Evolutionary conservation across 1,140 invertebrate species (phyloP), one percentile per base, ranked within the genome.

Genomic region (Helicoverpa zea): DNA sequence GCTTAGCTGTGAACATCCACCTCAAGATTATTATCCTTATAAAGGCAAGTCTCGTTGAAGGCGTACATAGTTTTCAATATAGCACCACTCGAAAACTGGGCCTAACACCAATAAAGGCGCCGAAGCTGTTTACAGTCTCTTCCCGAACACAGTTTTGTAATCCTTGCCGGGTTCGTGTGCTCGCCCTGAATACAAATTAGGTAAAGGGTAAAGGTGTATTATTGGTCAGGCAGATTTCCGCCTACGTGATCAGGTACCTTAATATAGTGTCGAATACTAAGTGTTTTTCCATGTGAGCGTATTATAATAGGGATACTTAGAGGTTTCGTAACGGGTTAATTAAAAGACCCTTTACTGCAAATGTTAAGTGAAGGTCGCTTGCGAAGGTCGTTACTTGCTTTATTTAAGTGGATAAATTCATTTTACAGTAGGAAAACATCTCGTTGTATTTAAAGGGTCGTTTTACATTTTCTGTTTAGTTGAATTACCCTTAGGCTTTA

Each of bases 161-260:
- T 88, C 87, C 85, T 81, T 72, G 82, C 75, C 68, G 80, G 79
- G 87, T 79, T 66, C 64, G 49, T 58, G 29, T 64, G 13, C 58
- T 58, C 29, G 77, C 61, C 56, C 74, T 88, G 87, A 87, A 88
- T 88, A 87, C 84, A 82, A 88, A 88, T 87, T 75, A 81, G 77
- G 79, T 83, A 81, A 86, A 88, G 84, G 83, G 86, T 87, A 78
- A 84, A 87, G 87, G 87, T 88, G 79, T 84, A 87, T 88, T 87
- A 88, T 87, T 87, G 86, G 86, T 87, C 87, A 88, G 83, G 87
- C 87, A 88, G 87, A 88, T 88, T 88, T 86, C 82, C 86, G 51
- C 47, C 79, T 87, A 88, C 87, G 87, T 87, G 87, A 87, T 85
- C 84, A 84, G 87, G 79, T 83, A 79, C 47, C 66, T 68, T 82